These are phyloP conservation scores for Melanotaenia duboulayi DNA, from an alignment of 2,113 vertebrate species.

Conservation along the genomic window DNA sequence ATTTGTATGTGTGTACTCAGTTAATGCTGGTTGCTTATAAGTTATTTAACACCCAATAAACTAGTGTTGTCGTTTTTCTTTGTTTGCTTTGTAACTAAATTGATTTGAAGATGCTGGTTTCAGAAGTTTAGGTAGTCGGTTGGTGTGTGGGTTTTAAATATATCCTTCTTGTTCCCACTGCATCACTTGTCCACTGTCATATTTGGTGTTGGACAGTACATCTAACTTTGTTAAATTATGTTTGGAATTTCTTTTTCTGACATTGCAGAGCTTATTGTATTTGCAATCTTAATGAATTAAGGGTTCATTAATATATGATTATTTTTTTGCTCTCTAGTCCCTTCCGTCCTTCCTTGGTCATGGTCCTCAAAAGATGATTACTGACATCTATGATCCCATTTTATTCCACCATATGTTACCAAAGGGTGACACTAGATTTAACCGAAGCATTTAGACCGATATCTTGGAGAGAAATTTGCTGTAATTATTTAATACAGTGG, in stretches of 20 bases:
- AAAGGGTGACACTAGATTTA: background rate
- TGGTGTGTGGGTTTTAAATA: too few species aligned
- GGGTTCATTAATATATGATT: too few species aligned
- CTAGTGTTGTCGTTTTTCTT: conserved; percentile 45
- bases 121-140: background rate
- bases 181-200: too few species aligned
- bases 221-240: too few species aligned
- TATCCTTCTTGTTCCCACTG: too few species aligned
- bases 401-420: background rate
- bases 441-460: background rate
- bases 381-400: background rate
- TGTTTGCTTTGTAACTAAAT: background rate
- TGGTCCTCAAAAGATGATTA: background rate
- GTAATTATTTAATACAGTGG: background rate
- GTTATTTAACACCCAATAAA: conserved; percentile 76
- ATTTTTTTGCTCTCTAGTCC: too few species aligned
- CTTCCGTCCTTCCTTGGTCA: background rate
- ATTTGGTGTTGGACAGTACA: too few species aligned
- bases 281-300: too few species aligned
- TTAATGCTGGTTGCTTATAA: conserved; percentile 56
- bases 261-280: too few species aligned
- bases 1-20: conserved; percentile 38
- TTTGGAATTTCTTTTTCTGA: too few species aligned
- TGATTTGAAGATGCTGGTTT: background rate
- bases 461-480: background rate